Evolutionary conservation across 2,888 invertebrate genomes (phyloP), one percentile per base, ranked within the genome.

Genomic region (Therioaphis trifolii): DNA sequence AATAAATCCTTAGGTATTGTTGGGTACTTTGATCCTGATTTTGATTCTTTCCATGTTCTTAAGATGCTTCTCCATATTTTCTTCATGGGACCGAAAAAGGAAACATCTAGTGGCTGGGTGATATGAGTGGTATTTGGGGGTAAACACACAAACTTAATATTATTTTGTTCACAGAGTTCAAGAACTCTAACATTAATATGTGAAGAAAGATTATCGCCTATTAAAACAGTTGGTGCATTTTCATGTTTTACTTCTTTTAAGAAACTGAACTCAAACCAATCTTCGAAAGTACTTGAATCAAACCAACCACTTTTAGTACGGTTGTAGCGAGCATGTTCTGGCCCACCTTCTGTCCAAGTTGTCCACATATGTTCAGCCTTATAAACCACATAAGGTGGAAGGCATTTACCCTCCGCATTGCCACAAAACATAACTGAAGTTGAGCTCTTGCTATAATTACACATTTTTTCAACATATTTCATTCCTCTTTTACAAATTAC

Each of bases 261-360:
- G 49, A 86, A 85, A 24, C 85, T 21, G 35, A 75, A 85, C 40
- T 86, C 29, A 84, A 88, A 88, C 88, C 88, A 88, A 84, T 88
- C 88, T 66, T 85, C 85, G 85, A 88, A 88, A 58, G 76, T 79
- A 4, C 49, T 29, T 27, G 77, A 24, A 75, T 89, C 88, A 85
- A 88, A 87, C 88, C 88, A 80, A 3, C 88, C 88, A 84, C 86
- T 87, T 84, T 86, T 87, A 7, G 87, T 87, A n/a, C 87, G 84
- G 85, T 88, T 88, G 84, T 88, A 89, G 11, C 87, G 78, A 82
- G 86, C 84, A 84, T 87, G 85, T 74, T 66, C 66, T 7, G 88
- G 89, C n/a, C 89, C 89, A 80, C 87, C 87, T 85, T 87, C 87
- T 24, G 86, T 87, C 89, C 89, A 89, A 21, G 86, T 86, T 14